These are phyloP conservation scores for Sussaba pulchella DNA, from an alignment of 2,888 invertebrate genomes.

Conservation along the genomic window DNA sequence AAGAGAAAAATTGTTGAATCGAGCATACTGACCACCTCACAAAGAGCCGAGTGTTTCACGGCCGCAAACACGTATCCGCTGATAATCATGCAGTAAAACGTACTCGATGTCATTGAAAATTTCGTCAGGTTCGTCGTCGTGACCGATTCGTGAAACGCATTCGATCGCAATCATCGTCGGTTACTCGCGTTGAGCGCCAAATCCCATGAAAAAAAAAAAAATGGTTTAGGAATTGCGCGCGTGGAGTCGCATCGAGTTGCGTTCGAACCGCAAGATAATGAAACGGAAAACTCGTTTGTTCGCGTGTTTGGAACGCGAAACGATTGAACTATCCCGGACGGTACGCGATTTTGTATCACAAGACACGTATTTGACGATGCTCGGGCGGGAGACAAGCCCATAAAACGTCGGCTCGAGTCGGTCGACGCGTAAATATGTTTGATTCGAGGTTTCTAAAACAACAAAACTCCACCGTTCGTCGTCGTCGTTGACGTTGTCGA, in stretches of 20 bases:
- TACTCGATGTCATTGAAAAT: constrained; percentile 47
- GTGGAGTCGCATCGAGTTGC: neutral
- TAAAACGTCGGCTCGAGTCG: constrained; percentile 27
- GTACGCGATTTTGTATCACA: constrained; percentile 31
- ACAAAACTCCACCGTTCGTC: neutral
- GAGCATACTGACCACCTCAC: constrained; percentile 18
- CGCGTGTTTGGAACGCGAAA: constrained; percentile 7
- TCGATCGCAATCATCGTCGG: constrained; percentile 30
- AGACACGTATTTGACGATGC: constrained; percentile 18
- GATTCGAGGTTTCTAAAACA: constrained; percentile 56
- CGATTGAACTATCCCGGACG: constrained; percentile 22
- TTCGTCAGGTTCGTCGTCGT: constrained; percentile 45
- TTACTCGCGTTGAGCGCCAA: constrained; percentile 17
- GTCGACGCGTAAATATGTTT: constrained; percentile 6
- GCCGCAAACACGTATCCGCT: no score
- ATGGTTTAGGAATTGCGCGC: constrained; percentile 18
- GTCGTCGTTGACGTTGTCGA: constrained; percentile 1
- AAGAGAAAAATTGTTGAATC: neutral
- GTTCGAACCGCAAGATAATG: constrained; percentile 17
- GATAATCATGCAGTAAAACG: constrained; percentile 33
- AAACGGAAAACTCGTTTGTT: constrained; percentile 54
- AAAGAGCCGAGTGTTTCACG: neutral
- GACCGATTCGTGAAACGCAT: constrained; percentile 60
- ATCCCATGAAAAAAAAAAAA: constrained; percentile 3
- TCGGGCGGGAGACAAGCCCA: neutral